Evolutionary conservation across 2,888 invertebrate genomes (phyloP).

Genomic region (Latrodectus hesperus): DNA sequence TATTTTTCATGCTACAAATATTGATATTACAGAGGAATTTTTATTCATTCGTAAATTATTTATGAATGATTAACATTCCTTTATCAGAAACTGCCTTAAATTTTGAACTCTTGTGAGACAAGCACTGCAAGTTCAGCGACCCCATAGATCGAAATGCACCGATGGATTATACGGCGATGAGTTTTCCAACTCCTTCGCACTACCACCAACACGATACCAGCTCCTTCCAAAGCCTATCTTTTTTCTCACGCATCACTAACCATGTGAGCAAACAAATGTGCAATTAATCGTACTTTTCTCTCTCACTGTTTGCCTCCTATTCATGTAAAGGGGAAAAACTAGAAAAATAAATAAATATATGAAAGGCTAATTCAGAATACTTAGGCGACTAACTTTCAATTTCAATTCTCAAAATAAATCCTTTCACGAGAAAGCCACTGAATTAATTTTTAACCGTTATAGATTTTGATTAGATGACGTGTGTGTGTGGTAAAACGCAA

Average conservation of each 20-base stretch:
- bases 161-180: constrained; percentile 9
- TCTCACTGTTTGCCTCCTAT: not conserved
- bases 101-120: too few relatives aligned
- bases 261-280: constrained; percentile 33
- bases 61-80: too few relatives aligned
- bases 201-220: not conserved
- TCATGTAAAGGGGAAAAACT: constrained; percentile 13
- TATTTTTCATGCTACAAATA: too few relatives aligned
- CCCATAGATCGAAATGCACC: constrained; percentile 22
- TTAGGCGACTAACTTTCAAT: not conserved
- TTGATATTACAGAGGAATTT: too few relatives aligned
- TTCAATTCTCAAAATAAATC: too few relatives aligned
- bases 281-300: constrained; percentile 44
- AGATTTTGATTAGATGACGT: too few relatives aligned
- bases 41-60: too few relatives aligned
- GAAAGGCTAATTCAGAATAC: not conserved
- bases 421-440: too few relatives aligned
- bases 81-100: too few relatives aligned
- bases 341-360: not conserved
- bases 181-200: not conserved
- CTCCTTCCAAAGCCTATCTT: not conserved
- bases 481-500: too few relatives aligned
- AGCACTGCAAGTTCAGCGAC: constrained; percentile 33
- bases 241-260: constrained; percentile 22
- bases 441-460: too few relatives aligned